Evolutionary conservation across 2,113 vertebrate species (phyloP).

Genomic region (Pteropus alecto): DNA sequence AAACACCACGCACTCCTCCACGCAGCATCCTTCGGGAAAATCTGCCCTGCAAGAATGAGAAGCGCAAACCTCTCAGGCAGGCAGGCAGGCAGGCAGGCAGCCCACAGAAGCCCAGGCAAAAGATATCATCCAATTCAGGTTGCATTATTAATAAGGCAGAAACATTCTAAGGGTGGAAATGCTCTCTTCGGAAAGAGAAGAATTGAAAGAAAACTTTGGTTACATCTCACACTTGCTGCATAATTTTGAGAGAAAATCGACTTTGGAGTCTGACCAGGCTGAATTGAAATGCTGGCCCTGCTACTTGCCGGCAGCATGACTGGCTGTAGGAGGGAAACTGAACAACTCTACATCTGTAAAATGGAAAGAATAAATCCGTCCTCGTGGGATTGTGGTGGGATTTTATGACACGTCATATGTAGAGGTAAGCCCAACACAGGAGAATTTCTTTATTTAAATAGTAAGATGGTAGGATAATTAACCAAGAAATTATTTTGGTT

Average conservation of each 20-base stretch:
- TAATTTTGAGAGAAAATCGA: neutral
- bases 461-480: neutral
- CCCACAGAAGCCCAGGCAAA: neutral
- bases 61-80: neutral
- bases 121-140: neutral
- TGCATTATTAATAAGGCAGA: neutral
- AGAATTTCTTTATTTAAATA: neutral
- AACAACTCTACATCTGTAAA: neutral
- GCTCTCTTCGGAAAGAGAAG: neutral
- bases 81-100: neutral
- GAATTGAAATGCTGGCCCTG: neutral
- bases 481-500: neutral
- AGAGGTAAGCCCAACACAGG: neutral
- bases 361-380: neutral
- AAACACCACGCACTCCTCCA: neutral
- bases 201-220: neutral
- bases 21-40: neutral
- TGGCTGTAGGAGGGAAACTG: neutral
- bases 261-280: neutral
- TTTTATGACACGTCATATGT: neutral
- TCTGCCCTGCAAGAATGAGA: neutral
- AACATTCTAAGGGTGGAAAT: neutral
- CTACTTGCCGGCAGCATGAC: neutral
- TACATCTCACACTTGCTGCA: neutral
- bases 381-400: neutral